Base-by-base conservation (phyloP, 2,797 vertebrate genomes). In the Myiotriccus ornatus region DNA sequence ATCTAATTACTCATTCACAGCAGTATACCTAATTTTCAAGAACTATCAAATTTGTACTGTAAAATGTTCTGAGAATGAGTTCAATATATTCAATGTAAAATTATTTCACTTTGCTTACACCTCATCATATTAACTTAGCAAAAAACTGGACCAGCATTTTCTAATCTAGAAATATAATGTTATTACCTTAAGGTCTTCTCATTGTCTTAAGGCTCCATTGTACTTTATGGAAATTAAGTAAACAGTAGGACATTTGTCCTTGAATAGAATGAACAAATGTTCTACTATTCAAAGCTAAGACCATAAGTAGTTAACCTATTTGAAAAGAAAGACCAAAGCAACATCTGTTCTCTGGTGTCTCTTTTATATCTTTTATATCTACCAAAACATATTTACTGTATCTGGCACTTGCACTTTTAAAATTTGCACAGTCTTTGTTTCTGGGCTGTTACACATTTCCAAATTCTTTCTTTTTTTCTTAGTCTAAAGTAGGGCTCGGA, bases 11-110 rank as follows among this genome's bases (percentile, higher is more conserved):
- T 84, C 37, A 39, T 83, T 86, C 84, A 90, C 63, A 92, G 43
- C 25, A 84, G 70, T 69, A 76, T 56, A 84, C 47, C 39, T 89
- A 46, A 53, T 87, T 95, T 90, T 91, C 59, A 89, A 87, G 50
- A 90, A 76, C 55, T 67, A 76, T 47, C 7, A 82, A 47, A 69
- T 84, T 87, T 77, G 9, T 67, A 20, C 30, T 84, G 56, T 87
- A 12, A 7, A 56, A 56, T 79, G 32, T 73, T 90, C 63, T 69
- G 34, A 79, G 53, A 95, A 67, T 52, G 10, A 67, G 10, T 77
- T 79, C 56, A 82, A 53, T 53, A 34, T 1, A 55, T 30, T 52
- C 50, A 52, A 30, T 52, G 18, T 25, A 84, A 76, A 89, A 69
- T 37, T n/a, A 1, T 70, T 95, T 91, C 44, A 37, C 46, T 82